These are phyloP conservation scores for Steinernema scapterisci DNA, from an alignment of 2,888 invertebrate genomes.

Conservation along the genomic window DNA sequence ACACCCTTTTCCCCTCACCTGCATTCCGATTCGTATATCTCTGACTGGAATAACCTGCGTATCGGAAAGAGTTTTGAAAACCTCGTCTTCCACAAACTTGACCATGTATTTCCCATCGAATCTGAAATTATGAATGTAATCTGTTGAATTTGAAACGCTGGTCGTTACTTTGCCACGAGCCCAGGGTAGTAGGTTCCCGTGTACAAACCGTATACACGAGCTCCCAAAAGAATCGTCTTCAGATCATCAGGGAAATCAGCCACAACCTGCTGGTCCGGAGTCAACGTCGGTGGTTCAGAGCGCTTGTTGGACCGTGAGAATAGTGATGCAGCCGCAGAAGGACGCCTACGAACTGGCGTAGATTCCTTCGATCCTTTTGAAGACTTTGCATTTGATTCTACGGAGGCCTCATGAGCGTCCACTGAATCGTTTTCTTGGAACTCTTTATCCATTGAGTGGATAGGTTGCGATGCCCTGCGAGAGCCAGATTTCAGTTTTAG, in stretches of 20 bases:
- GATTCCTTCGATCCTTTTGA: conserved; percentile 40
- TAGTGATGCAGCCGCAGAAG: not conserved
- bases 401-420: too few species aligned
- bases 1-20: not conserved
- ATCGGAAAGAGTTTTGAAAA: not conserved
- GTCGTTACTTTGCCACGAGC: conserved; percentile 45
- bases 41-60: not conserved
- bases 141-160: conserved; percentile 22
- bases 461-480: too few species aligned
- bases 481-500: too few species aligned
- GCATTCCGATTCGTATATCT: not conserved
- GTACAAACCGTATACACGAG: conserved; percentile 63
- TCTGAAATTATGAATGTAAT: not conserved
- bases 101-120: conserved; percentile 53
- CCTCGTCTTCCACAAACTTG: conserved; percentile 57
- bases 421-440: too few species aligned
- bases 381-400: not conserved
- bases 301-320: not conserved
- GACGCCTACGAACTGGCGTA: conserved; percentile 9
- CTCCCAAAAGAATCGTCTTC: conserved; percentile 44
- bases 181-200: conserved; percentile 63
- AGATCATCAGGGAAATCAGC: conserved; percentile 57
- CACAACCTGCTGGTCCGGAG: conserved; percentile 51
- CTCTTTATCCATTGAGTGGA: too few species aligned
- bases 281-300: conserved; percentile 40